Conservation (phyloP, 2,888 invertebrate genomes). For the Oscheius onirici region DNA sequence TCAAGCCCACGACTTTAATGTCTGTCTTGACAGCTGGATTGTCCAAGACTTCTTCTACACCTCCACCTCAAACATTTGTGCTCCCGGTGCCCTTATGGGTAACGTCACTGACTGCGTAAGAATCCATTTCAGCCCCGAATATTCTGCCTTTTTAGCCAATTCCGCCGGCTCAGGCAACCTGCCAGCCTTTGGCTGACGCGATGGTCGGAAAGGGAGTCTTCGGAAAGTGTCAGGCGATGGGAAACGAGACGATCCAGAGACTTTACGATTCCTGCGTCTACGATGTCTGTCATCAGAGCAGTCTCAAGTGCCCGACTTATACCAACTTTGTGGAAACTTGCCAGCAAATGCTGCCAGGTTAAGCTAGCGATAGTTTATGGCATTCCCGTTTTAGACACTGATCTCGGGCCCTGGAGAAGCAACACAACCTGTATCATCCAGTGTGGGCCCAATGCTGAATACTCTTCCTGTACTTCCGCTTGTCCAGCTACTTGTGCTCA, state of each 20-base stretch:
- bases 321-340: conserved; percentile 46
- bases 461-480: conserved; percentile 48
- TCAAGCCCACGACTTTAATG: neutral
- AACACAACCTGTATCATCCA: conserved; percentile 43
- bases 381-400: conserved; percentile 18
- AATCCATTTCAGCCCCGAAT: neutral
- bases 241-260: conserved; percentile 32
- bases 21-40: conserved; percentile 46
- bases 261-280: conserved; percentile 57
- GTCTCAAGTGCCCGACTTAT: conserved; percentile 39
- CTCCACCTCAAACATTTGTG: conserved; percentile 36
- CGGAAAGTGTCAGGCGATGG: conserved; percentile 45
- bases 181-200: conserved; percentile 48
- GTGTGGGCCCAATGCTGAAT: conserved; percentile 48
- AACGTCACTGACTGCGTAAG: conserved; percentile 47
- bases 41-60: conserved; percentile 49
- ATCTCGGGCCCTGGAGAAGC: conserved; percentile 36
- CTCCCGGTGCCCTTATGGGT: conserved; percentile 40
- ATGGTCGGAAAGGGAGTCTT: conserved; percentile 53
- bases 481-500: conserved; percentile 60
- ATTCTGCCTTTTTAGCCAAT: neutral
- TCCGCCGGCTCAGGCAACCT: conserved; percentile 4
- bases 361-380: too few species aligned
- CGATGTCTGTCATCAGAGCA: conserved; percentile 51
- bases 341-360: conserved; percentile 38